These are phyloP conservation scores for Leiothrix lutea DNA, from an alignment of 2,113 vertebrate genomes.

Conservation along the genomic window DNA sequence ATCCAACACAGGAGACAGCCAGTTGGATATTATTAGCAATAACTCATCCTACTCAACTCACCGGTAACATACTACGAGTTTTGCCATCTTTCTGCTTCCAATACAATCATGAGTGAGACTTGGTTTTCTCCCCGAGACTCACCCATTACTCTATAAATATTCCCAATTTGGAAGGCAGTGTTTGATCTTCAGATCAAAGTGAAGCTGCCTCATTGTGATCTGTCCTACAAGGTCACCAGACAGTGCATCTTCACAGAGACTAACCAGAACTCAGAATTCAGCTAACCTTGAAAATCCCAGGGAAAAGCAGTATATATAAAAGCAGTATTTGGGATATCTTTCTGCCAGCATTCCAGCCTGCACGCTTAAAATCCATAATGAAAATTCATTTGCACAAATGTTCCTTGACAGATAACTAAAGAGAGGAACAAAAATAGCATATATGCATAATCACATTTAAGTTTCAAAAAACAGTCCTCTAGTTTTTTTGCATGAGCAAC, in stretches of 20 bases:
- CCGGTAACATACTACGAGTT: background rate
- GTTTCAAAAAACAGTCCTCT: constrained; percentile 52
- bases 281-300: background rate
- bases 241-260: background rate
- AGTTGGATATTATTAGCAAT: constrained; percentile 29
- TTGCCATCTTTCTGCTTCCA: background rate
- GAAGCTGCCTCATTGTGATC: background rate
- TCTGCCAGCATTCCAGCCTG: constrained; percentile 24
- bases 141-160: background rate
- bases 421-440: constrained; percentile 54
- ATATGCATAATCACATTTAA: constrained; percentile 52
- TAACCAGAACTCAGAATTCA: background rate
- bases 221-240: constrained; percentile 6
- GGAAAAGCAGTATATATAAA: background rate
- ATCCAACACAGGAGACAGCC: background rate
- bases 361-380: constrained; percentile 46
- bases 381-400: constrained; percentile 63
- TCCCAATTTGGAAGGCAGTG: background rate
- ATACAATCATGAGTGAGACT: background rate
- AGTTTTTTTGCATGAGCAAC: constrained; percentile 15
- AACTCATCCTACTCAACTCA: constrained; percentile 37
- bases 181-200: constrained; percentile 54
- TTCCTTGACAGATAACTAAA: constrained; percentile 61
- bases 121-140: background rate
- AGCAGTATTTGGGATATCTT: constrained; percentile 27